Evolutionary conservation across 2,113 vertebrate species (phyloP).

Genomic region (Cichladusa arquata): DNA sequence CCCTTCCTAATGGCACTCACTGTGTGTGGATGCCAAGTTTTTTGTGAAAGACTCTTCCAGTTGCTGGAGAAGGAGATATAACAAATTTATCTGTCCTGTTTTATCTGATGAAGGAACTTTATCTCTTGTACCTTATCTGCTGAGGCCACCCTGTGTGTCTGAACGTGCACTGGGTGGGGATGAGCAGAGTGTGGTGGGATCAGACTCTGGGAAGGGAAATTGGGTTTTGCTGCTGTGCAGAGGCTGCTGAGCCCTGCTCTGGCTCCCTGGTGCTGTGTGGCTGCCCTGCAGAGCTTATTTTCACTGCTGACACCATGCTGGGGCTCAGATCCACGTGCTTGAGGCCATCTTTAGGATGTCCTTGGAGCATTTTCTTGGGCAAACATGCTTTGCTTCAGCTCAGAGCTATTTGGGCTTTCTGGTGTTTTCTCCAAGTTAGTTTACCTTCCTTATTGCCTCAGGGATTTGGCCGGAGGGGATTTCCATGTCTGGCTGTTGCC

Average conservation of each 20-base stretch:
- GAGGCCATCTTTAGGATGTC: neutral
- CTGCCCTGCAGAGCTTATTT: neutral
- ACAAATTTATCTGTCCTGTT: neutral
- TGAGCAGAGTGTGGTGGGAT: neutral
- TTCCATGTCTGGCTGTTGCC: neutral
- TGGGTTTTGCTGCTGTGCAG: neutral
- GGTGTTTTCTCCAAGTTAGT: neutral
- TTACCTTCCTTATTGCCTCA: neutral
- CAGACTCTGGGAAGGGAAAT: neutral
- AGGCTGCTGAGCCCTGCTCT: neutral
- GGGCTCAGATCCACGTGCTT: rapidly evolving
- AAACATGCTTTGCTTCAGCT: neutral
- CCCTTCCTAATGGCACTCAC: rapidly evolving
- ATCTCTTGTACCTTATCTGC: neutral
- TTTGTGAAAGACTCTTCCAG: neutral
- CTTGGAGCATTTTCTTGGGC: neutral
- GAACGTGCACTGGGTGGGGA: neutral
- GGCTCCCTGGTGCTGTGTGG: rapidly evolving
- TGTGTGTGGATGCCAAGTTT: rapidly evolving
- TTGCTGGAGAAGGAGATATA: neutral
- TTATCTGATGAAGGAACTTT: neutral
- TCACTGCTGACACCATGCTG: neutral
- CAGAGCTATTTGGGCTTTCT: neutral
- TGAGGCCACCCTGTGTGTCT: neutral
- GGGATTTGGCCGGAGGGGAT: neutral